Conservation (phyloP, 2,797 vertebrate genomes). For the Tympanoctomys barrerae region DNA sequence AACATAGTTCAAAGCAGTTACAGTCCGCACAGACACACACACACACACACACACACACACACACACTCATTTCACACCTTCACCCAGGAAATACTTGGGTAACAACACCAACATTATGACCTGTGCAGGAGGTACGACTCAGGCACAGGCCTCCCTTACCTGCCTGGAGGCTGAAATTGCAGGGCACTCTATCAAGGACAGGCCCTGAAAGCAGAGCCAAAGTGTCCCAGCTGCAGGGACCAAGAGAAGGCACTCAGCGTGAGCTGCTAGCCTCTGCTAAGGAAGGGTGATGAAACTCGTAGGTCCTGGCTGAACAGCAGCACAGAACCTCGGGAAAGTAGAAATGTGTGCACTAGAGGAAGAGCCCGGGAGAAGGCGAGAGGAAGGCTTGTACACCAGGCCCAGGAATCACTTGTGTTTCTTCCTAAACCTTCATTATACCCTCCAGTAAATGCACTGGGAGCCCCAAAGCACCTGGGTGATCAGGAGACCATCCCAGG, state of each 20-base stretch:
- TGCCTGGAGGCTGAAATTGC: not conserved
- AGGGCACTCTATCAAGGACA: not conserved
- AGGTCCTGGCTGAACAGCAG: not conserved
- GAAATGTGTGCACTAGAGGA: not conserved
- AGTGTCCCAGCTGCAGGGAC: not conserved
- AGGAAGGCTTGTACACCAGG: not conserved
- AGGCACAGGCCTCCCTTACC: not conserved
- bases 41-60: not conserved
- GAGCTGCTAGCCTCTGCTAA: not conserved
- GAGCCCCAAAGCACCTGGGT: not conserved
- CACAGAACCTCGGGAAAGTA: not conserved
- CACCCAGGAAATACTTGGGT: not conserved
- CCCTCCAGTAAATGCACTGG: not conserved
- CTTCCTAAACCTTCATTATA: not conserved
- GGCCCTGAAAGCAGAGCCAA: not conserved
- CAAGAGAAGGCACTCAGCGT: not conserved
- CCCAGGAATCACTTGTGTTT: not conserved
- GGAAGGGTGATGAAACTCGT: not conserved
- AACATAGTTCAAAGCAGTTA: not conserved
- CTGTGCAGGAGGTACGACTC: not conserved
- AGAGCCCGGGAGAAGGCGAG: not conserved
- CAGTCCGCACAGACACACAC: not conserved
- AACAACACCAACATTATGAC: not conserved
- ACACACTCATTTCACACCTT: not conserved
- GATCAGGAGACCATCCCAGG: not conserved